Base-by-base conservation (phyloP, 1,140 invertebrate genomes). In the Drosophila athabasca region DNA sequence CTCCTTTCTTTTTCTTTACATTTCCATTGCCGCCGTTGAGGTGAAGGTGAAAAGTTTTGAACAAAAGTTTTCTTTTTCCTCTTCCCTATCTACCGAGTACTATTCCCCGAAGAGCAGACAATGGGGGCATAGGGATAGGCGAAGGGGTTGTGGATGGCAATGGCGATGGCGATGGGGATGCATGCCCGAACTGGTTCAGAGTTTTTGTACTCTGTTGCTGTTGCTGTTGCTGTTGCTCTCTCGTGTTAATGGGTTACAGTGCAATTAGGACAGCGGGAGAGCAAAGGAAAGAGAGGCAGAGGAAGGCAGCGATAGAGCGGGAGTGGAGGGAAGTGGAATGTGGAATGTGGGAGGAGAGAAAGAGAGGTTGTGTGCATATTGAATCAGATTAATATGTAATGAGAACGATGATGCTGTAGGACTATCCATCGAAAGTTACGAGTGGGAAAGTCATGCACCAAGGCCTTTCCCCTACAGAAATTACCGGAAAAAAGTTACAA, bases 181-280 rank as follows among this genome's bases (percentile, higher is more conserved):
- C 70, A 74, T 66, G 62, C 61, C 57, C 70, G 9, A 65, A 58
- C 50, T 74, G 71, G 72, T 66, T 74, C 50, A 51, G 41, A 59
- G 71, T 22, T 59, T 46, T 41, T 53, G 26, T 54, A 26, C 24
- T 4, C 5, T 54, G 7, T 26, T 50, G 44, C 3, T 52, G 46
- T 15, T 48, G 50, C 54, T 54, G 7, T 26, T 50, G 44, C 3
- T 52, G 46, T 15, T 48, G 50, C 58, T 19, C 17, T 57, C 66
- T 44, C 68, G 77, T 76, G 82, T 85, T 85, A 85, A 85, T 85
- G 77, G 81, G 81, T 85, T 85, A 85, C 82, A 87, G 69, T 87
- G 82, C 82, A 85, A 87, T 85, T 85, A 82, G 82, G 82, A 87
- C 82, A 85, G 78, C 62, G 66, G 59, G 74, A n/a, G 44, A 35